Percentiles rank a stretch among this genome's conserved stretches.
Conservation (phyloP, 2,888 invertebrate genomes). For the Augochlorella aurata region DNA sequence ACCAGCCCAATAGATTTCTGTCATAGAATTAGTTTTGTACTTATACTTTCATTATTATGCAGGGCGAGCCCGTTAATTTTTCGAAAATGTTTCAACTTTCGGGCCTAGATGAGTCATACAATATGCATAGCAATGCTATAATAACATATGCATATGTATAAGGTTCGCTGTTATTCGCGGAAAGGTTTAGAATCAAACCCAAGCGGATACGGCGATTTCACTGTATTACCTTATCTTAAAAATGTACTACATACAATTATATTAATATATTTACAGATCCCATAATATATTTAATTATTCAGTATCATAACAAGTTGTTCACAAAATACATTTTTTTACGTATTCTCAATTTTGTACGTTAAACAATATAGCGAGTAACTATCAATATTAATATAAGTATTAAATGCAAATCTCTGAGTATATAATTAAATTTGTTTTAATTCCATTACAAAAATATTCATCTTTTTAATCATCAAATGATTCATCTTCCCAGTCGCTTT, state of each 20-base stretch:
- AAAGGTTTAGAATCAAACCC: no score
- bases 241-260: background rate
- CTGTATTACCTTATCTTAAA: background rate
- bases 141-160: no score
- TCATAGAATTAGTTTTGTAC: background rate
- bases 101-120: background rate
- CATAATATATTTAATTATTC: background rate
- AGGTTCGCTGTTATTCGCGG: no score
- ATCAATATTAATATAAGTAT: constrained; percentile 43
- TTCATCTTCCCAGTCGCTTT: constrained; percentile 43
- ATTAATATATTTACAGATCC: constrained; percentile 16
- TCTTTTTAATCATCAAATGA: constrained; percentile 16
- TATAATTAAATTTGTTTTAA: background rate
- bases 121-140: no score
- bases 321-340: constrained; percentile 22
- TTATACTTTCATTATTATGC: background rate
- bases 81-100: background rate
- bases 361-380: constrained; percentile 43
- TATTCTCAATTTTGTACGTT: constrained; percentile 17
- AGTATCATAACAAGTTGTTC: background rate
- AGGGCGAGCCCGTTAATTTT: background rate
- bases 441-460: background rate
- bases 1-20: background rate
- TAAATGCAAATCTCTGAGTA: constrained; percentile 22
- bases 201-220: no score